Base-by-base conservation (phyloP, 1,140 invertebrate genomes). In the Lithobius niger region DNA sequence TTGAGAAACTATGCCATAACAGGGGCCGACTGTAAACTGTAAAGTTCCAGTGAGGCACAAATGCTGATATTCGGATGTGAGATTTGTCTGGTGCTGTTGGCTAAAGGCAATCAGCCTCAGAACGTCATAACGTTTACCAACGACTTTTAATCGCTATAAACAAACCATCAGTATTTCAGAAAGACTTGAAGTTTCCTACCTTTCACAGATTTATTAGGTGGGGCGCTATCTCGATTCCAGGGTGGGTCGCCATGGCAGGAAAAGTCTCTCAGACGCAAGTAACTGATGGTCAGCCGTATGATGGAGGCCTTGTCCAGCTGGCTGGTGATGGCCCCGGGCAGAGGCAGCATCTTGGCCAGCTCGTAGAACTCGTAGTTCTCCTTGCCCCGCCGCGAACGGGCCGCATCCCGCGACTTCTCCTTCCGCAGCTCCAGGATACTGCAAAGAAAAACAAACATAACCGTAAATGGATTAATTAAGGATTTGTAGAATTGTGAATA, bases 281-380 rank as follows among this genome's bases (percentile, higher is more conserved):
- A 97, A 71, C 88, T 93, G 68, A 97, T 97, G 61, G 93, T 97
- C 64, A 98, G 82, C 67, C 95, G 81, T 75, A 97, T 97, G 69
- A 98, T 97, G 64, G 93, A 97, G 22, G 95, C 95, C 75, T 98
- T 98, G 76, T 98, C 95, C 74, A 97, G 77, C 72, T 97, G 95
- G 60, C 87, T 90, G 60, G 94, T 97, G 69, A 97, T 97, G 64
- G 93, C 93, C 2, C 88, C 84, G 0, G 94, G 94, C 31, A 97
- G 77, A 0, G 94, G 94, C 60, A 98, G 75, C 85, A 98, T 88
- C 76, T 97, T 97, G 57, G 94, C 93, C 70, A 98, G 75, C 74
- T 97, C 93, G 75, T 96, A 96, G 74, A 97, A 98, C 74, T 97
- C 94, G 69, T 88, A 95, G 75, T 98, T 98, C 73, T 97, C 95